These are phyloP conservation scores for Euwallacea similis DNA, from an alignment of 1,140 invertebrate genomes.

Conservation along the genomic window DNA sequence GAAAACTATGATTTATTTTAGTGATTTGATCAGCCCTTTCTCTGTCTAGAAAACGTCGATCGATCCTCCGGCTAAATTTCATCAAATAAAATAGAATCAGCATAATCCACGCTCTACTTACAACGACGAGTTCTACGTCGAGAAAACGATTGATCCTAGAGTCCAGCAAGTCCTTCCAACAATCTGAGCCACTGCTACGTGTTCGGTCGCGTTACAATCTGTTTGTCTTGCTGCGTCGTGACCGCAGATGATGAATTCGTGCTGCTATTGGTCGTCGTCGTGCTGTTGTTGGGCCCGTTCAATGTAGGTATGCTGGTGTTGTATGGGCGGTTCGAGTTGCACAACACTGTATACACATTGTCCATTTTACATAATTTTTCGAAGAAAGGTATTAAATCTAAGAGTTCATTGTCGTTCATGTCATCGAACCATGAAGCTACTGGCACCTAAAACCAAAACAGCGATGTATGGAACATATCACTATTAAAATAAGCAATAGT, in stretches of 20 bases:
- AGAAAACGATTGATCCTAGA: background rate
- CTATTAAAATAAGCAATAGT: constrained; percentile 14
- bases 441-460: constrained; percentile 71
- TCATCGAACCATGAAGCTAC: constrained; percentile 98
- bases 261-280: constrained; percentile 4
- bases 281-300: constrained; percentile 42
- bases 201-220: background rate
- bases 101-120: background rate
- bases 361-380: constrained; percentile 93
- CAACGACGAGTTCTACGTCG: background rate
- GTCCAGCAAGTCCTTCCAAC: background rate
- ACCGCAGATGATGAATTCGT: too few species aligned
- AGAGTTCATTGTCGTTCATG: constrained; percentile 90
- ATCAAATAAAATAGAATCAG: constrained; percentile 15
- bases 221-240: background rate
- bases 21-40: too few species aligned
- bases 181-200: background rate
- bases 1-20: too few species aligned
- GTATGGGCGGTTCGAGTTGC: constrained; percentile 85
- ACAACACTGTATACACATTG: constrained; percentile 89
- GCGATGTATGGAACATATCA: background rate
- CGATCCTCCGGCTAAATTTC: background rate
- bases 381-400: constrained; percentile 94
- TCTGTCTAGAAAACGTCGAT: too few species aligned
- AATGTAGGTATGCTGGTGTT: constrained; percentile 54